Evolutionary conservation across 2,888 invertebrate genomes (phyloP).

Genomic region (Cerceris rybyensis): DNA sequence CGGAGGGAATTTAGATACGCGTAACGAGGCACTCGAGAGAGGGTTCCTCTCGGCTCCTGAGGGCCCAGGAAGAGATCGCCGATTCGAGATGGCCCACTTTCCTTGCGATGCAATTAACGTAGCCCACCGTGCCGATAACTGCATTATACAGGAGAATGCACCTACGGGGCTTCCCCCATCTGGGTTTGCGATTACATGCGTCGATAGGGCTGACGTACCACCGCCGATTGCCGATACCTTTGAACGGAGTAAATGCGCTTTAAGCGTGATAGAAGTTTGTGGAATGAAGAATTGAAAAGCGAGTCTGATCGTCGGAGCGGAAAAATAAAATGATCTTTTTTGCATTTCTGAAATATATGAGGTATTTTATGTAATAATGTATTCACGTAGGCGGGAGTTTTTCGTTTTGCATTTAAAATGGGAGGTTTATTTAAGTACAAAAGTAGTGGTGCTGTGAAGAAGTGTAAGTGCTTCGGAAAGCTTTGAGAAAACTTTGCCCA

Average conservation of each 20-base stretch:
- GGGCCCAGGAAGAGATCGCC: constrained; percentile 46
- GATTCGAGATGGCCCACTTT: constrained; percentile 63
- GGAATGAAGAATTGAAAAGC: background rate
- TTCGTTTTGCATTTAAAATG: no score
- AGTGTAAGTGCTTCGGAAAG: no score
- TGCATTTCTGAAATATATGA: no score
- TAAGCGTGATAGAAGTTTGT: background rate
- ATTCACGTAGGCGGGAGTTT: no score
- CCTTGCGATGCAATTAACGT: constrained; percentile 62
- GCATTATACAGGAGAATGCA: constrained; percentile 58
- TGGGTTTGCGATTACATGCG: constrained; percentile 52
- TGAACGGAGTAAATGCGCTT: background rate
- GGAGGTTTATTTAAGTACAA: no score
- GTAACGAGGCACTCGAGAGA: constrained; percentile 20
- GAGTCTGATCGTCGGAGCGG: background rate
- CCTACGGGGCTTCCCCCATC: constrained; percentile 62
- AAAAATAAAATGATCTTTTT: background rate
- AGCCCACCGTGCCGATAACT: constrained; percentile 61
- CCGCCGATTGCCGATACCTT: constrained; percentile 34
- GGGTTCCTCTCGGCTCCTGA: constrained; percentile 9
- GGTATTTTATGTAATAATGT: no score
- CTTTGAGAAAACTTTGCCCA: no score
- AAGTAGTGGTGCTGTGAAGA: no score
- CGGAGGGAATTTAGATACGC: constrained; percentile 21
- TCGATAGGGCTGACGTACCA: constrained; percentile 47